phyloP scores from a whole-genome alignment of 2,797 vertebrate species.

The Cottoperca gobio region DNA sequence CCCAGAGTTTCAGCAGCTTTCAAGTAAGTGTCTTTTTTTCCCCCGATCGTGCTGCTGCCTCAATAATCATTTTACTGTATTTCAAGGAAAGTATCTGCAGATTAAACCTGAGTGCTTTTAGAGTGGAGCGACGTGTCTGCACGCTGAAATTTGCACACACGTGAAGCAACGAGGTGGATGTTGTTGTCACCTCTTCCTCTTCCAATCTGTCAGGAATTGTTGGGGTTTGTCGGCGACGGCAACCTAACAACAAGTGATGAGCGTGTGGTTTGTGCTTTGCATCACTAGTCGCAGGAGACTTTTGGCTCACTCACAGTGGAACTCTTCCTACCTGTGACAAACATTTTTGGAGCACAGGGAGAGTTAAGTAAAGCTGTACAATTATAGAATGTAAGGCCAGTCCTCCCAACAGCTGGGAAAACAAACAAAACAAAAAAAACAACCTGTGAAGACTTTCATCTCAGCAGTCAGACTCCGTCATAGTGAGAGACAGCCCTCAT shows the following conservation, averaged over 20 bases:
- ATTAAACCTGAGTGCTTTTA: constrained; percentile 34
- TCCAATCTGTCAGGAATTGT: constrained; percentile 9
- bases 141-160: constrained; percentile 2
- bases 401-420: constrained; percentile 27
- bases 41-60: constrained; percentile 19
- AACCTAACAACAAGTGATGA: constrained; percentile 56
- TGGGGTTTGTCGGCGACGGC: constrained; percentile 48
- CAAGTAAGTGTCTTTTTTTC: constrained; percentile 85
- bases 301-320: background rate
- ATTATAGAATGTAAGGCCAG: constrained; percentile 21
- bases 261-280: constrained; percentile 47
- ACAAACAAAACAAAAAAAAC: background rate
- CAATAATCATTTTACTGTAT: constrained; percentile 24
- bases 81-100: constrained; percentile 48
- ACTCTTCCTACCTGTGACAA: constrained; percentile 18
- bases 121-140: background rate
- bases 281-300: constrained; percentile 47
- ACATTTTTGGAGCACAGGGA: background rate
- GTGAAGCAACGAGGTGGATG: constrained; percentile 12
- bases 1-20: constrained; percentile 87
- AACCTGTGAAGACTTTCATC: constrained; percentile 22
- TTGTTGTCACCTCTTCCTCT: constrained; percentile 7
- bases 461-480: constrained; percentile 19
- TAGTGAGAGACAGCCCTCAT: constrained; percentile 61
- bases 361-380: constrained; percentile 29